phyloP scores from a whole-genome alignment of 1,140 invertebrate genomes.

The Sminthurides bifidus region DNA sequence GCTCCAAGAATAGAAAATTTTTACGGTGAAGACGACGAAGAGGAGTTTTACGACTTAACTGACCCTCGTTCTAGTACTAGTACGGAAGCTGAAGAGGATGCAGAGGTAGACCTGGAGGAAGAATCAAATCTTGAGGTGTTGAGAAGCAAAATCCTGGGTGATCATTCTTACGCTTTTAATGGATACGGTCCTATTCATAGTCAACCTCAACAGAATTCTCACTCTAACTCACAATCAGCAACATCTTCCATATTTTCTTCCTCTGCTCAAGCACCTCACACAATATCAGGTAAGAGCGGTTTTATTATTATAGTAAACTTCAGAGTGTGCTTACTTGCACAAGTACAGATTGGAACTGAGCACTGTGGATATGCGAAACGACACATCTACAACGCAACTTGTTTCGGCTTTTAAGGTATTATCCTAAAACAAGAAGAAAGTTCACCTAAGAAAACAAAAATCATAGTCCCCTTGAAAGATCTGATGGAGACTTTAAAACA shows the following conservation, averaged over 20 bases:
- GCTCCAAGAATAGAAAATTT: conserved; percentile 1
- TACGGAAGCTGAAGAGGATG: conserved; percentile 5
- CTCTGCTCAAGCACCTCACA: neutral
- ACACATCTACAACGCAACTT: neutral
- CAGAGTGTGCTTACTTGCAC: no score
- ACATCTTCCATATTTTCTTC: neutral
- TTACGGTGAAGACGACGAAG: neutral
- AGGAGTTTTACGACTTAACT: neutral
- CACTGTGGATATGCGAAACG: no score
- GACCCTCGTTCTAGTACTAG: no score
- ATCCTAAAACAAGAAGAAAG: conserved; percentile 22
- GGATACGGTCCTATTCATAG: conserved; percentile 3
- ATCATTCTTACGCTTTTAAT: conserved; percentile 19
- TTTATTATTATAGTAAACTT: no score
- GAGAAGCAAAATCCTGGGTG: conserved; percentile 3
- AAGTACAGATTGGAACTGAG: no score
- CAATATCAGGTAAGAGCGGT: no score
- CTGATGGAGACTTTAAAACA: conserved; percentile 26
- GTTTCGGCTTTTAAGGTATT: conserved; percentile 14
- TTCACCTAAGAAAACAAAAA: conserved; percentile 29
- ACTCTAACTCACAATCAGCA: neutral
- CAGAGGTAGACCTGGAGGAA: conserved; percentile 9
- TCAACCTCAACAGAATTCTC: neutral
- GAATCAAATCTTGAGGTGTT: conserved; percentile 3
- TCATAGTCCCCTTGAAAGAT: conserved; percentile 30